phyloP scores from a whole-genome alignment of 2,797 vertebrate genomes.

The Macropodus opercularis region DNA sequence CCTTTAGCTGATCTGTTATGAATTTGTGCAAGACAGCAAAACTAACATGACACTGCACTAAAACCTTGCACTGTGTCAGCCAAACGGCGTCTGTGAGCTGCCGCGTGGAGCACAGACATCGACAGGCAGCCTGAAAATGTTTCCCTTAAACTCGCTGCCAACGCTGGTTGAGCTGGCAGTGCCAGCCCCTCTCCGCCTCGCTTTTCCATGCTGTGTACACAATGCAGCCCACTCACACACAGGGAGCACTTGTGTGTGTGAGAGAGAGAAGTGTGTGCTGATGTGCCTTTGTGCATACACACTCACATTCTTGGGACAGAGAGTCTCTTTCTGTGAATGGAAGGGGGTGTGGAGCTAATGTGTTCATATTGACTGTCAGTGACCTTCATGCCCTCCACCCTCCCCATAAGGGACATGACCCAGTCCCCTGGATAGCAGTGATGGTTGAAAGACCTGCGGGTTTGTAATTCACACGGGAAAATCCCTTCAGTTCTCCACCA shows the following conservation, averaged over 20 bases:
- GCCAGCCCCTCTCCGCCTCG: constrained; percentile 52
- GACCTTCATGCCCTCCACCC: background rate
- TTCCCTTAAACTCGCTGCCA: constrained; percentile 46
- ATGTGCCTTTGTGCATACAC: constrained; percentile 38
- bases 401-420: too few relatives aligned
- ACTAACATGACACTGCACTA: constrained; percentile 10
- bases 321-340: constrained; percentile 62
- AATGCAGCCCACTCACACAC: constrained; percentile 65
- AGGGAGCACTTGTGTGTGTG: constrained; percentile 19
- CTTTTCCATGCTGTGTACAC: constrained; percentile 65
- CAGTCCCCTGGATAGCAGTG: too few relatives aligned
- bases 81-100: constrained; percentile 24
- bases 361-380: constrained; percentile 15
- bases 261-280: background rate
- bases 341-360: constrained; percentile 24
- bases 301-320: constrained; percentile 60
- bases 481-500: background rate
- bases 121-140: constrained; percentile 46
- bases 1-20: constrained; percentile 1
- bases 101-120: constrained; percentile 15
- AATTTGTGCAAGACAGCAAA: constrained; percentile 12
- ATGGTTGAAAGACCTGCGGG: background rate
- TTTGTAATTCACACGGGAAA: constrained; percentile 25
- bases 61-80: background rate
- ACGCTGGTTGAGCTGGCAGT: constrained; percentile 58